These are phyloP conservation scores for Pseudochaenichthys georgianus DNA, from an alignment of 2,797 vertebrate genomes.

Conservation along the genomic window DNA sequence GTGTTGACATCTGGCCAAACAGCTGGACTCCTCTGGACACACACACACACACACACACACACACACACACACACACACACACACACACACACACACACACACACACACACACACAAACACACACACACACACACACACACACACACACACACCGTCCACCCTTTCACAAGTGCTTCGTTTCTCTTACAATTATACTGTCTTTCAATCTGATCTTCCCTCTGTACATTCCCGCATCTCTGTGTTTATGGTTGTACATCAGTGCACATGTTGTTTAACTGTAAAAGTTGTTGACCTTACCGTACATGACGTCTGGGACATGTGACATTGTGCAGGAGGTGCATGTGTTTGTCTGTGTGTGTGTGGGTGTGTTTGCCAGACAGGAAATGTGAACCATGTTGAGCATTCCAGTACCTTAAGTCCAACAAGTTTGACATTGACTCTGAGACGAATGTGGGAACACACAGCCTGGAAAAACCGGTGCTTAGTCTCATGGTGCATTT, in stretches of 20 bases:
- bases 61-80: constrained; percentile 31
- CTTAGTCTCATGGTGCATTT: background rate
- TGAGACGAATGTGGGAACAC: constrained; percentile 46
- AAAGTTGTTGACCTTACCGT: constrained; percentile 18
- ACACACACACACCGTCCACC: constrained; percentile 26
- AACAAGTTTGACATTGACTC: constrained; percentile 34
- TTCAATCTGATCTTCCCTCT: constrained; percentile 8
- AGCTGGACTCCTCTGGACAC: constrained; percentile 85
- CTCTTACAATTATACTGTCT: background rate
- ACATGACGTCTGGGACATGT: background rate
- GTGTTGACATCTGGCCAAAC: constrained; percentile 87
- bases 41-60: constrained; percentile 18
- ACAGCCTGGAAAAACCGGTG: background rate
- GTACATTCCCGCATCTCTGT: background rate
- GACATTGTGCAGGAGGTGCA: constrained; percentile 1
- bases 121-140: no score
- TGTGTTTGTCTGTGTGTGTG: constrained; percentile 31
- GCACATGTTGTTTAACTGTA: constrained; percentile 14
- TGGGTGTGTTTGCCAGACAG: constrained; percentile 54
- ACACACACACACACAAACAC: no score
- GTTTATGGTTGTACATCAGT: constrained; percentile 17
- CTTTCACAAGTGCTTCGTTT: constrained; percentile 23
- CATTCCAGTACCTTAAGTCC: constrained; percentile 50
- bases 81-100: no score
- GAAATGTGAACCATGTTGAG: constrained; percentile 72